Conservation (phyloP, 2,888 invertebrate genomes). For the Dasypolia templi region DNA sequence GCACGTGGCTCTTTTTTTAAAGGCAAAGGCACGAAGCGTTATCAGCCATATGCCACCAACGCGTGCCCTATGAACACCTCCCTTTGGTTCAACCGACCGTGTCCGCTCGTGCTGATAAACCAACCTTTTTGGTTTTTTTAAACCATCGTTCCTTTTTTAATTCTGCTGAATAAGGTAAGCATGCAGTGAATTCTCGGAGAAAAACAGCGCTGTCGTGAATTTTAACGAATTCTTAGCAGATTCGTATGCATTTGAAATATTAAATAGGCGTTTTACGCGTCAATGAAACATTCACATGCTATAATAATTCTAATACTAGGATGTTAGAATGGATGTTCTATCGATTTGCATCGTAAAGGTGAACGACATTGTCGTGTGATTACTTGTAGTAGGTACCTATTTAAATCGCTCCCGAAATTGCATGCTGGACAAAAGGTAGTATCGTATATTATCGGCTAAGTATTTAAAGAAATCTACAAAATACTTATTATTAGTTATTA, state of each 20-base stretch:
- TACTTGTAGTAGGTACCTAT: too few species aligned
- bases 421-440: background rate
- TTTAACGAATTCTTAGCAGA: constrained; percentile 45
- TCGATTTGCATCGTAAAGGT: constrained; percentile 65
- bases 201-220: constrained; percentile 58
- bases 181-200: constrained; percentile 59
- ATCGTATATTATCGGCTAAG: background rate
- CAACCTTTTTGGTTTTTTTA: constrained; percentile 24
- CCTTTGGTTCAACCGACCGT: constrained; percentile 74
- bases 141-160: constrained; percentile 43
- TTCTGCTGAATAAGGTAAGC: constrained; percentile 41
- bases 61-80: constrained; percentile 79
- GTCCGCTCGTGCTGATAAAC: constrained; percentile 57
- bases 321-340: constrained; percentile 56
- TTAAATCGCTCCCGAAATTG: background rate
- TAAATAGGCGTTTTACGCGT: constrained; percentile 54
- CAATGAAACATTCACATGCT: constrained; percentile 62
- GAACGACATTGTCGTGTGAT: constrained; percentile 54
- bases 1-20: constrained; percentile 81
- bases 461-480: background rate
- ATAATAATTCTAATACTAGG: constrained; percentile 35
- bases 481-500: background rate
- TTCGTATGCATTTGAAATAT: constrained; percentile 58
- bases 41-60: constrained; percentile 86
- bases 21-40: constrained; percentile 72